Conservation (phyloP, 2,888 invertebrate genomes). For the Lycia hirtaria region DNA sequence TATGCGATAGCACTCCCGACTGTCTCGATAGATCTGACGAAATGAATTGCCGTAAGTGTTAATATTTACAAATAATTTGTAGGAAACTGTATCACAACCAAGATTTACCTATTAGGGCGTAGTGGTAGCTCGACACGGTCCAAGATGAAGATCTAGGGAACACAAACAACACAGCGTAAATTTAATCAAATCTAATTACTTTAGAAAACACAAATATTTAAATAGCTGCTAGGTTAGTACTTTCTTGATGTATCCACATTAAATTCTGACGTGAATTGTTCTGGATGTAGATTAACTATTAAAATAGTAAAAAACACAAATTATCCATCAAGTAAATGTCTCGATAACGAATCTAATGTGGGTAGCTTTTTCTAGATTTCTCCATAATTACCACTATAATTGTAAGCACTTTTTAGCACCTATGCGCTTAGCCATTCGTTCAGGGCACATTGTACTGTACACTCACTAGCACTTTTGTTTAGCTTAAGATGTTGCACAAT, state of each 20-base stretch:
- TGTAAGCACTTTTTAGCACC: constrained; percentile 17
- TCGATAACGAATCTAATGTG: neutral
- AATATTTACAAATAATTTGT: too few species aligned
- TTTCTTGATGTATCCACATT: neutral
- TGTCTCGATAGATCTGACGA: constrained; percentile 88
- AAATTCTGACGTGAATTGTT: neutral
- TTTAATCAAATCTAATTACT: too few species aligned
- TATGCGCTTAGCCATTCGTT: constrained; percentile 8
- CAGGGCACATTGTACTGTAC: constrained; percentile 14
- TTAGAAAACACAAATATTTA: too few species aligned
- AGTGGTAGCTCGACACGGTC: too few species aligned
- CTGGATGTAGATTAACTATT: too few species aligned
- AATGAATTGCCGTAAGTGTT: constrained; percentile 82
- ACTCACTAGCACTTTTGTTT: constrained; percentile 20
- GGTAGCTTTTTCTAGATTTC: neutral
- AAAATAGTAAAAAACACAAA: neutral
- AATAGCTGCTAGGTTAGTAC: too few species aligned
- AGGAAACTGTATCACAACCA: too few species aligned
- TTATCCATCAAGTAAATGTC: neutral
- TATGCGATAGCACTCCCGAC: constrained; percentile 86
- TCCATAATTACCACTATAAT: constrained; percentile 21
- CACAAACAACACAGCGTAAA: too few species aligned
- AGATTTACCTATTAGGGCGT: too few species aligned
- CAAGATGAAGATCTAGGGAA: too few species aligned
- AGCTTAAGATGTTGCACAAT: constrained; percentile 12